Percentiles rank a stretch among this genome's conserved stretches.
phyloP scores from a whole-genome alignment of 2,888 invertebrate genomes.

The Melitaea athalia region DNA sequence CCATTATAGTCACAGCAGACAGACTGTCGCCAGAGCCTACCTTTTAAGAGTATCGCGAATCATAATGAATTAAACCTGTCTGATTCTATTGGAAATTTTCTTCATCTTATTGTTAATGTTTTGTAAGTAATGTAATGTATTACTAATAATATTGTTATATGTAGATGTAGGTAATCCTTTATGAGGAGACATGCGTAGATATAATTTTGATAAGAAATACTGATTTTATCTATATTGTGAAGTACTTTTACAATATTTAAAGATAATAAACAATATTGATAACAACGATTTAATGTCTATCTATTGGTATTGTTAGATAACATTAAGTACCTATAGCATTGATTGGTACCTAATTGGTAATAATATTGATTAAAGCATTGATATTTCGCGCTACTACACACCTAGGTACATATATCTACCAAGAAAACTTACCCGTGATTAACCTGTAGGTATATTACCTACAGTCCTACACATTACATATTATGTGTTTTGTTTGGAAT shows the following conservation, averaged over 20 bases:
- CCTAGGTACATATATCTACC: constrained; percentile 16
- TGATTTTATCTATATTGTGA: constrained; percentile 72
- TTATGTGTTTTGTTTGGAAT: constrained; percentile 25
- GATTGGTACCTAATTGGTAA: constrained; percentile 59
- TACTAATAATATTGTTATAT: constrained; percentile 28
- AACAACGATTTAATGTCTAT: constrained; percentile 72
- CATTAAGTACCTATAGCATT: constrained; percentile 65
- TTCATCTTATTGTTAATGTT: too few relatives aligned
- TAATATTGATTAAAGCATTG: constrained; percentile 55
- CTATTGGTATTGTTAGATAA: constrained; percentile 78
- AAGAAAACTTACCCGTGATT: not conserved
- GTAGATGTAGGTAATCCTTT: constrained; percentile 40
- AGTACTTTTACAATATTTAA: constrained; percentile 73
- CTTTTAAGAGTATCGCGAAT: constrained; percentile 18
- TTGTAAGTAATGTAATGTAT: constrained; percentile 1
- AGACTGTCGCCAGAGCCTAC: constrained; percentile 61
- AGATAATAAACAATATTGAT: constrained; percentile 77
- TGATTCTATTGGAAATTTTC: not conserved
- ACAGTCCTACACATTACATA: too few relatives aligned
- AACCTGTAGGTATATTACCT: constrained; percentile 1
- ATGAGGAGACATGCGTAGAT: constrained; percentile 49
- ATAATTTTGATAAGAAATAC: constrained; percentile 62
- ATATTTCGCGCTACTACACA: constrained; percentile 48
- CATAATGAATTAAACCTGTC: not conserved
- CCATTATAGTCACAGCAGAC: constrained; percentile 61